phyloP scores from a whole-genome alignment of 2,113 vertebrate genomes.

The Dipodomys stephensi region DNA sequence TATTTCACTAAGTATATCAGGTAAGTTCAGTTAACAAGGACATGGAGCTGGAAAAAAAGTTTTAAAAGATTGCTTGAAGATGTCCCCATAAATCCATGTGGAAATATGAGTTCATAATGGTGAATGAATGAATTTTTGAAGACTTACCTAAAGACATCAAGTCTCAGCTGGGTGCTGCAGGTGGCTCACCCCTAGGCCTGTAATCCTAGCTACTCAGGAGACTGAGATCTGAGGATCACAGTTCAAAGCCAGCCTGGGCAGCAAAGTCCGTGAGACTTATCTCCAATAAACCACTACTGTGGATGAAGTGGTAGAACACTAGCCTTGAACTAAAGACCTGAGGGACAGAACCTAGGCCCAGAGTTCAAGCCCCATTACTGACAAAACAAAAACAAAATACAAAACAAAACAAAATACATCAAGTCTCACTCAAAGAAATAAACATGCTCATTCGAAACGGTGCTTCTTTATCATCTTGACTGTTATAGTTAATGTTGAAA shows the following conservation, averaged over 20 bases:
- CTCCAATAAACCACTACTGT: too few relatives aligned
- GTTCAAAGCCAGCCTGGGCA: too few relatives aligned
- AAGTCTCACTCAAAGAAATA: not conserved
- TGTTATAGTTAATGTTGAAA: not conserved
- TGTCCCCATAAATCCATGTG: not conserved
- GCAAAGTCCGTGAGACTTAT: too few relatives aligned
- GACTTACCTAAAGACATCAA: not conserved
- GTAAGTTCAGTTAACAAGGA: conserved; percentile 27
- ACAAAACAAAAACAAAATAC: too few relatives aligned
- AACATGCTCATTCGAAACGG: not conserved
- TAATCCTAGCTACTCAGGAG: too few relatives aligned
- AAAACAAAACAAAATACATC: not conserved
- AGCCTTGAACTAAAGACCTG: too few relatives aligned
- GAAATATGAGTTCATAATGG: not conserved
- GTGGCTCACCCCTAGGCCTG: too few relatives aligned
- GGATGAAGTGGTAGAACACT: too few relatives aligned
- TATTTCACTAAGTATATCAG: not conserved
- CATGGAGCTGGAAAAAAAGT: conserved; percentile 8
- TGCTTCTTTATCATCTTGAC: too few relatives aligned
- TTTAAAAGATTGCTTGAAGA: not conserved
- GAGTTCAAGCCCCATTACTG: too few relatives aligned
- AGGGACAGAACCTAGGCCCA: too few relatives aligned
- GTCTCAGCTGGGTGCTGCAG: not conserved
- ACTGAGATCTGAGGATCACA: too few relatives aligned
- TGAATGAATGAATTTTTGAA: not conserved